Conservation (phyloP, 30 jellyfish, hydroid and myxozoan genomes). For the Aurelia coerulea region DNA sequence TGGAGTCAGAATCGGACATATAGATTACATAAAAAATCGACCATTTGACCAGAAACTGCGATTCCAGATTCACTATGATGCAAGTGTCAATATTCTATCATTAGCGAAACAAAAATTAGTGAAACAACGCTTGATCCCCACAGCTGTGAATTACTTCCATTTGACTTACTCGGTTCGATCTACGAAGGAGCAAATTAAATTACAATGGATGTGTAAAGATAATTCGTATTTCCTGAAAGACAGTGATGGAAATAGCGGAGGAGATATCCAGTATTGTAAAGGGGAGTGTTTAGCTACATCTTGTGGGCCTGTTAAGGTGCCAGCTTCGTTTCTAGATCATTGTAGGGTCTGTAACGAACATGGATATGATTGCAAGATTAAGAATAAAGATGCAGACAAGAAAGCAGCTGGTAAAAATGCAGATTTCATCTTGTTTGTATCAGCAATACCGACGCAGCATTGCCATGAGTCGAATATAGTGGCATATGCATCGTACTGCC, state of each 20-base stretch:
- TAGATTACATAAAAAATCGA: constrained; percentile 42
- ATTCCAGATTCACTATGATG: constrained; percentile 72
- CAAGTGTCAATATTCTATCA: constrained; percentile 64
- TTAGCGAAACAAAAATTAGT: constrained; percentile 60
- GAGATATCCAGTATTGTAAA: constrained; percentile 90
- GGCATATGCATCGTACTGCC: constrained; percentile 97
- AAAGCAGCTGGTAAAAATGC: constrained; percentile 25
- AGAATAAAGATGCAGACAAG: constrained; percentile 12
- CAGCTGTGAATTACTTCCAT: constrained; percentile 90
- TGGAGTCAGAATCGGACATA: constrained; percentile 85
- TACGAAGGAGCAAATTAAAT: constrained; percentile 60
- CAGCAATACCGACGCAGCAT: constrained; percentile 90
- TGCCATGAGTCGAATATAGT: constrained; percentile 90
- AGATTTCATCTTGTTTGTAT: constrained; percentile 84
- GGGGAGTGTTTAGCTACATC: constrained; percentile 63
- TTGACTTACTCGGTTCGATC: constrained; percentile 70
- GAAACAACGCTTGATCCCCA: constrained; percentile 74
- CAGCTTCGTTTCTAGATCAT: constrained; percentile 79
- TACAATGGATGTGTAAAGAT: constrained; percentile 91
- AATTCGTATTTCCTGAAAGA: constrained; percentile 82
- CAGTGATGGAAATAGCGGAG: constrained; percentile 59
- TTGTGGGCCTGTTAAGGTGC: constrained; percentile 92
- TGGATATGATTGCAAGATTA: constrained; percentile 70
- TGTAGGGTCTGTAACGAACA: constrained; percentile 85
- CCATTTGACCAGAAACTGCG: constrained; percentile 75